Evolutionary conservation across 1,140 invertebrate genomes (phyloP).

Genomic region (Heliconius nattereri): DNA sequence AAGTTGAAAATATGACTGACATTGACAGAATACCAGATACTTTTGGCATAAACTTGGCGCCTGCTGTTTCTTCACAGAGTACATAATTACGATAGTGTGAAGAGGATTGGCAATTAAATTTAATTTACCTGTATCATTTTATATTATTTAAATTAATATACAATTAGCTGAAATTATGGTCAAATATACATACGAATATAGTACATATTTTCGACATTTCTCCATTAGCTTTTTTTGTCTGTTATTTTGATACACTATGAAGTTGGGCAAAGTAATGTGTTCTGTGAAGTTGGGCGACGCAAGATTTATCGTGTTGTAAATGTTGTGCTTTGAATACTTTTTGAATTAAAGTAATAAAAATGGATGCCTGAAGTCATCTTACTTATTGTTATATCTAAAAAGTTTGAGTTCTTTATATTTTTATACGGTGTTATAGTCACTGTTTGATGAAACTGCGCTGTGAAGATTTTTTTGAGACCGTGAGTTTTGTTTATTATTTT

Average conservation of each 20-base stretch:
- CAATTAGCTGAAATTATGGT: too few relatives aligned
- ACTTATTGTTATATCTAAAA: not conserved
- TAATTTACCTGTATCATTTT: not conserved
- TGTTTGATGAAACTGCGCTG: not conserved
- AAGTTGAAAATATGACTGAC: not conserved
- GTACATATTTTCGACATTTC: not conserved
- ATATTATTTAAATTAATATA: not conserved
- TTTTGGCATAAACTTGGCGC: constrained; percentile 5
- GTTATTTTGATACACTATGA: not conserved
- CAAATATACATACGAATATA: not conserved
- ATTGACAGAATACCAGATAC: not conserved
- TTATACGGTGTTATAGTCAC: not conserved
- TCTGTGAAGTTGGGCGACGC: constrained; percentile 2
- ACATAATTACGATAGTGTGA: too few relatives aligned
- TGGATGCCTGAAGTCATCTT: not conserved
- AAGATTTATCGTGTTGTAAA: constrained; percentile 3
- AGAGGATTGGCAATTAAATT: not conserved
- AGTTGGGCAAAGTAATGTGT: too few relatives aligned
- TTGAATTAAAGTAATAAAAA: not conserved
- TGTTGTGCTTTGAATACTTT: constrained; percentile 11
- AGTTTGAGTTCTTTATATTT: not conserved
- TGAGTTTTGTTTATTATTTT: constrained; percentile 9
- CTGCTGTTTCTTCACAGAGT: not conserved
- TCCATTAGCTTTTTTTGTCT: not conserved
- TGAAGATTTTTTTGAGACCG: not conserved